phyloP scores from a whole-genome alignment of 2,797 vertebrate genomes.

The Emydoidea blandingii region DNA sequence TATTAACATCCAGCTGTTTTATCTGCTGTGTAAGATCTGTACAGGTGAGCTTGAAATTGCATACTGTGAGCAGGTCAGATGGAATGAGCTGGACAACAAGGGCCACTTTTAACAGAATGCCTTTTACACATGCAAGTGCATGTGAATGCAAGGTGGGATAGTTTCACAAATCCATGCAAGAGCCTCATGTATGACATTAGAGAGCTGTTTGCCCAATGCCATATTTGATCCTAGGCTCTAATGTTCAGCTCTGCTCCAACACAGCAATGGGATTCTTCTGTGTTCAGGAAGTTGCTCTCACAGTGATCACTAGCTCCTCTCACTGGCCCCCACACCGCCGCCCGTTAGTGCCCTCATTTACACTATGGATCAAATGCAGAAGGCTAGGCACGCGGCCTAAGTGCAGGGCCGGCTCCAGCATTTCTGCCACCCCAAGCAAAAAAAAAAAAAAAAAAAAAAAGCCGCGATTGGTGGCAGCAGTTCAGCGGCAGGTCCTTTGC shows the following conservation, averaged over 20 bases:
- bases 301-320: not conserved
- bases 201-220: not conserved
- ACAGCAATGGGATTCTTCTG: not conserved
- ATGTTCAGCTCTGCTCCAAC: not conserved
- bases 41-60: not conserved
- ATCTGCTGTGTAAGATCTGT: not conserved
- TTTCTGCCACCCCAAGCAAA: no score
- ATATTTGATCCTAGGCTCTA: not conserved
- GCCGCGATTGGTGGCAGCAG: no score
- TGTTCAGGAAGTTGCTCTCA: not conserved
- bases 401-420: not conserved
- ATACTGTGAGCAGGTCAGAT: fast-evolving
- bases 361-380: not conserved
- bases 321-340: not conserved
- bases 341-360: not conserved
- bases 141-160: not conserved
- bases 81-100: not conserved
- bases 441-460: no score
- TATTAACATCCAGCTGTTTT: fast-evolving
- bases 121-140: not conserved
- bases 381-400: not conserved
- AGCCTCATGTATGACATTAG: not conserved
- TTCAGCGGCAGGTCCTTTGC: no score
- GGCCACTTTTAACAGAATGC: not conserved
- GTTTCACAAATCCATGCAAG: fast-evolving